These are phyloP conservation scores for Phrynosoma blainvillii DNA, from an alignment of 2,113 vertebrate species.

Conservation along the genomic window DNA sequence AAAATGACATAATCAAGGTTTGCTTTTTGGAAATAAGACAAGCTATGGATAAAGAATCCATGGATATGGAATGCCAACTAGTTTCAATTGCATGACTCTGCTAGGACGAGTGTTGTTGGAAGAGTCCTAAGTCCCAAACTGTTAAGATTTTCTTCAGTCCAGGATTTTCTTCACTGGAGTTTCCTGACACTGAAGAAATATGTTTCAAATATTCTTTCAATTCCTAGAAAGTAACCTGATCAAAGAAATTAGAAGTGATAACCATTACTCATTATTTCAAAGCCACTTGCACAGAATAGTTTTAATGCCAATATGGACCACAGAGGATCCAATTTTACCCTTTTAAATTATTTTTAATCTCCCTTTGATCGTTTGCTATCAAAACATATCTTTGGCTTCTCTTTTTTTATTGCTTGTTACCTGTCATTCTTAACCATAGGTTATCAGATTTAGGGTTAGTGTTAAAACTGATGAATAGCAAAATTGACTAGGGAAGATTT, in stretches of 20 bases:
- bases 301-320: not conserved
- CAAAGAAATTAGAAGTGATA: not conserved
- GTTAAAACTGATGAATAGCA: not conserved
- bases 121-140: no score
- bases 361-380: not conserved
- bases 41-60: no score
- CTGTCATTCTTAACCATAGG: not conserved
- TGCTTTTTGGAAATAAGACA: no score
- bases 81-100: no score
- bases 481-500: not conserved
- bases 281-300: not conserved
- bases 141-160: no score
- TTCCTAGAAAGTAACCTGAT: not conserved
- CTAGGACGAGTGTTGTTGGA: no score
- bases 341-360: not conserved
- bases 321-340: not conserved
- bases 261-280: not conserved
- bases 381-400: not conserved
- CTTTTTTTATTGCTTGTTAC: not conserved
- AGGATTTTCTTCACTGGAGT: no score
- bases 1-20: no score
- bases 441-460: not conserved
- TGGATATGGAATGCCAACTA: no score
- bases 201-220: not conserved
- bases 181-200: no score